Percentiles rank a stretch among this genome's conserved stretches.
Conservation (phyloP, 1,140 invertebrate species). For the Chironomus striatipennis region DNA sequence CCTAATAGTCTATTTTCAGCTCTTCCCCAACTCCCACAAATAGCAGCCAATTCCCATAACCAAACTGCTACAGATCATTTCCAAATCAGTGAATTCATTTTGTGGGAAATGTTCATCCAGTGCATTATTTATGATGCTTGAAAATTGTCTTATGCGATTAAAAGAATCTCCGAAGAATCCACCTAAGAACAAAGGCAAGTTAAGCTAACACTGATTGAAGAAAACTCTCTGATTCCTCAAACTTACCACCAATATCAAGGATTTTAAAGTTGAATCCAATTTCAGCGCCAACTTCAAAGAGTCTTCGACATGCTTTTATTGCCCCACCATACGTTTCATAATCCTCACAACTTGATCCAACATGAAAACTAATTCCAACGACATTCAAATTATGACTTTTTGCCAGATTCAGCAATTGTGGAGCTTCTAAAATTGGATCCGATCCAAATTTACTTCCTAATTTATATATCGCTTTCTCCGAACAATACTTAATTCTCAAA, state of each 20-base stretch:
- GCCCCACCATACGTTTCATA: slow-evolving; percentile 64
- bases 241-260: slow-evolving; percentile 67
- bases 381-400: slow-evolving; percentile 46
- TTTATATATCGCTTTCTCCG: slow-evolving; percentile 74
- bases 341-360: slow-evolving; percentile 77
- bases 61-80: too few relatives aligned
- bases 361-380: slow-evolving; percentile 82
- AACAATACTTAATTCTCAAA: slow-evolving; percentile 86
- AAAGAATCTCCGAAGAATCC: slow-evolving; percentile 69
- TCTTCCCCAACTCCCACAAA: too few relatives aligned
- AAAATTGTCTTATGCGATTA: slow-evolving; percentile 29
- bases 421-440: slow-evolving; percentile 68
- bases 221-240: neutral
- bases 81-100: slow-evolving; percentile 44
- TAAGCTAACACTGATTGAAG: neutral
- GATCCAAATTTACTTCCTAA: slow-evolving; percentile 96
- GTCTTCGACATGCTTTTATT: slow-evolving; percentile 51
- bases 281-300: slow-evolving; percentile 62
- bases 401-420: slow-evolving; percentile 67
- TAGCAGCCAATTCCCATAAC: too few relatives aligned
- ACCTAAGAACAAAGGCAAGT: neutral
- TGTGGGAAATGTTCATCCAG: slow-evolving; percentile 72
- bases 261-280: slow-evolving; percentile 64
- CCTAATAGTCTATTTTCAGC: too few relatives aligned
- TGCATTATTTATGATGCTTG: slow-evolving; percentile 53